Conservation (phyloP, 2,888 invertebrate genomes). For the Dichetophora obliterata region DNA sequence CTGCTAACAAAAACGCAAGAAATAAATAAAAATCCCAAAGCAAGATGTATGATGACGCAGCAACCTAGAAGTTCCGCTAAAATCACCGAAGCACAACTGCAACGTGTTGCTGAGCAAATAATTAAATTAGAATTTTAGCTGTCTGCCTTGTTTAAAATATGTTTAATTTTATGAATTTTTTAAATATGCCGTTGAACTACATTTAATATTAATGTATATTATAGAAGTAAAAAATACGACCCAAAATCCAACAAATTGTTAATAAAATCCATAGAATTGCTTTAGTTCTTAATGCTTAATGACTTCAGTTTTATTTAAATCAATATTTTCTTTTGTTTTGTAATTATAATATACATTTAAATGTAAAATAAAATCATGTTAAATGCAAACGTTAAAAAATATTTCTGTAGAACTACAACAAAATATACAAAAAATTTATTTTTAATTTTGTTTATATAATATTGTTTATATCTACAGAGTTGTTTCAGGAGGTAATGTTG, state of each 20-base stretch:
- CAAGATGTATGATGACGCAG: conserved; percentile 13
- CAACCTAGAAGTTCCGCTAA: conserved; percentile 20
- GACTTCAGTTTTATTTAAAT: conserved; percentile 1
- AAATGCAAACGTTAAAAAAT: background rate
- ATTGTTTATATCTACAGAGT: background rate
- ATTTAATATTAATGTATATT: background rate
- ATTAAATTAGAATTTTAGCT: conserved; percentile 57
- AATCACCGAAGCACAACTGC: conserved; percentile 53
- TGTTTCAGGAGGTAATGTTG: too few relatives aligned
- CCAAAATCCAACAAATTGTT: background rate
- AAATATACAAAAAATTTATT: background rate
- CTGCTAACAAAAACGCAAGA: conserved; percentile 51
- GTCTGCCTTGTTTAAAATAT: background rate
- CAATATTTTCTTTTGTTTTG: background rate
- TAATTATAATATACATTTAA: background rate
- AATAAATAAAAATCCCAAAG: conserved; percentile 40
- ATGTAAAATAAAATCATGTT: background rate
- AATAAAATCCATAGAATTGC: background rate
- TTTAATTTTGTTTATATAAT: background rate
- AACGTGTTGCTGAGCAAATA: conserved; percentile 51
- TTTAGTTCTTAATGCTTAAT: conserved; percentile 5
- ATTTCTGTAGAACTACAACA: background rate
- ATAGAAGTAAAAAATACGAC: too few relatives aligned
- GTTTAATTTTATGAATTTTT: background rate
- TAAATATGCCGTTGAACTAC: background rate